Conservation (phyloP, 2,113 vertebrate genomes). For the Herpetotheres cachinnans region DNA sequence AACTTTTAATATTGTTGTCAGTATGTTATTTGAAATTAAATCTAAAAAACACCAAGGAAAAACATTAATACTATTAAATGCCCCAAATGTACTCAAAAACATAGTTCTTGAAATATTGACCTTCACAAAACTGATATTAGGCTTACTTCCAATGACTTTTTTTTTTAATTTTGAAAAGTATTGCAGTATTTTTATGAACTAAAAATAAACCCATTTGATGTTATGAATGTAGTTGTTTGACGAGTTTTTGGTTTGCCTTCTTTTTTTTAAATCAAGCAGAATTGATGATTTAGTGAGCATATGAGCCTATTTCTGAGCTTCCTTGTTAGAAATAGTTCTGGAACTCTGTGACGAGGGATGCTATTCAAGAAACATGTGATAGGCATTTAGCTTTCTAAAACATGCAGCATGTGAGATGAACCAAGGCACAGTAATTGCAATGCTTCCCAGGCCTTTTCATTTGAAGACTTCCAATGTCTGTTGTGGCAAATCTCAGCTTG, state of each 20-base stretch:
- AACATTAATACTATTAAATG: neutral
- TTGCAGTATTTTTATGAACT: neutral
- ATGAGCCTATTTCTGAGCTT: neutral
- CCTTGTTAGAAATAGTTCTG: constrained; percentile 9
- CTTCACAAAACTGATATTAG: neutral
- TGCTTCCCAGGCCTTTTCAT: constrained; percentile 33
- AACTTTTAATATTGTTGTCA: neutral
- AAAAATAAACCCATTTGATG: neutral
- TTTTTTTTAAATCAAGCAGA: neutral
- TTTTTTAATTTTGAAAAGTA: neutral
- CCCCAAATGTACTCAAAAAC: neutral
- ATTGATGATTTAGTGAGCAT: neutral
- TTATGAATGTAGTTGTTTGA: neutral
- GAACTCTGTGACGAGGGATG: neutral
- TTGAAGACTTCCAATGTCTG: neutral
- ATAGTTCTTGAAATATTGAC: neutral
- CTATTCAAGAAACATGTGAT: constrained; percentile 19
- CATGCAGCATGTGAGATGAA: constrained; percentile 35
- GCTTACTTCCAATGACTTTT: neutral
- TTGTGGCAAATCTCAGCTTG: constrained; percentile 7
- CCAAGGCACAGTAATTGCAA: neutral
- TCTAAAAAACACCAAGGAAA: neutral
- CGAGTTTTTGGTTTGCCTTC: neutral
- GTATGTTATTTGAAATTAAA: neutral
- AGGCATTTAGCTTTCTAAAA: constrained; percentile 25